phyloP scores from a whole-genome alignment of 2,888 invertebrate genomes.

The Lepeophtheirus nordmannii region DNA sequence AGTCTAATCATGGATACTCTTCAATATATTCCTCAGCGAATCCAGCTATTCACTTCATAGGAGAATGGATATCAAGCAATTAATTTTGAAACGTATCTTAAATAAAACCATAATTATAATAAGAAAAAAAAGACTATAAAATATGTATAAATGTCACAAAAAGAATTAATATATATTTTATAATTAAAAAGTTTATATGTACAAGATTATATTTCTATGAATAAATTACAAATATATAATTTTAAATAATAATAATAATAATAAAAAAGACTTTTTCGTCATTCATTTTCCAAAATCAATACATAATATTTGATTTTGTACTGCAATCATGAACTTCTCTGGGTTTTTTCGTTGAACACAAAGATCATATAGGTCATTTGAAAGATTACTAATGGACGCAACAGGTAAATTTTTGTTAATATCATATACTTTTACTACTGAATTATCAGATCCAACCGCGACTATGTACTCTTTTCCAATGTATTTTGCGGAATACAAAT shows the following conservation, averaged over 20 bases:
- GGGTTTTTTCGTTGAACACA: not conserved
- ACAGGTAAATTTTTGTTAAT: not conserved
- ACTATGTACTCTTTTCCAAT: slow-evolving; percentile 10
- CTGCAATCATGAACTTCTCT: not conserved
- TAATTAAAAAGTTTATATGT: not conserved
- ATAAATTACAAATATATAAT: not conserved
- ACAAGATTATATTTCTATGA: not conserved
- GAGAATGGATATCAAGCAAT: not conserved
- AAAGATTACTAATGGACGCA: slow-evolving; percentile 8
- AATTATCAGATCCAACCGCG: not conserved
- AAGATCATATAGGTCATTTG: not conserved
- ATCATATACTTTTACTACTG: slow-evolving; percentile 6
- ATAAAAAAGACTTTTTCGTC: not conserved
- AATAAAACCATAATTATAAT: too few species aligned
- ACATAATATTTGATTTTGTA: not conserved
- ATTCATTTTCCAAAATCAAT: not conserved
- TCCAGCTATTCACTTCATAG: slow-evolving; percentile 13
- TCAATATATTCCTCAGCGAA: not conserved
- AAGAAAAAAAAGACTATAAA: too few species aligned
- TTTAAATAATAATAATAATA: not conserved
- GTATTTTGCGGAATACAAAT: slow-evolving; percentile 15
- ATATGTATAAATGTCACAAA: not conserved
- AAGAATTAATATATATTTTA: not conserved
- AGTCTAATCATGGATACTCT: slow-evolving; percentile 13
- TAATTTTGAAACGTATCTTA: too few species aligned